These are phyloP conservation scores for Oithona nana DNA, from an alignment of 2,888 invertebrate genomes.

Conservation along the genomic window DNA sequence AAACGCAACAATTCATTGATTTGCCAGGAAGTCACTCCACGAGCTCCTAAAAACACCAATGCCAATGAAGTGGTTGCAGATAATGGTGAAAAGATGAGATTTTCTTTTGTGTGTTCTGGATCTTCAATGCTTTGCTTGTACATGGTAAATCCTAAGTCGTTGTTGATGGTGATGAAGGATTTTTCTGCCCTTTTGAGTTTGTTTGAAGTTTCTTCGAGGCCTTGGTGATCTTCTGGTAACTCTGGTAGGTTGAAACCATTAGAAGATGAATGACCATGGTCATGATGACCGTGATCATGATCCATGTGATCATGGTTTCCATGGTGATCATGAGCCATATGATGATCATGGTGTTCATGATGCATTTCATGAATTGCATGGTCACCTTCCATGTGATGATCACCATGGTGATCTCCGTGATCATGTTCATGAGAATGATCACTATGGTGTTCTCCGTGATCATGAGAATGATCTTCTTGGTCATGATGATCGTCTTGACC, in stretches of 20 bases:
- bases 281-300: neutral
- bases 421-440: neutral
- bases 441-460: neutral
- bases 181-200: conserved; percentile 50
- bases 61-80: conserved; percentile 32
- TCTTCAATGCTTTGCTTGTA: conserved; percentile 25
- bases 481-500: conserved; percentile 1
- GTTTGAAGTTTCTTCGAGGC: conserved; percentile 46
- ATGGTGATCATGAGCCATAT: neutral
- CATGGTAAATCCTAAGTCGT: conserved; percentile 62
- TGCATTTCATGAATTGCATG: neutral
- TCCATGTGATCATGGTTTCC: neutral
- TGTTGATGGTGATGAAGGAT: conserved; percentile 58
- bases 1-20: conserved; percentile 67
- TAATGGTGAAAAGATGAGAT: conserved; percentile 33
- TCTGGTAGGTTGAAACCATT: neutral
- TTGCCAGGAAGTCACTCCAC: conserved; percentile 51
- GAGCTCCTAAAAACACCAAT: conserved; percentile 33
- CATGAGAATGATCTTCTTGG: neutral
- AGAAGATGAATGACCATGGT: neutral
- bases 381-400: neutral
- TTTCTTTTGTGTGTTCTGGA: conserved; percentile 21
- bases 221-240: conserved; percentile 19
- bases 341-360: conserved; percentile 4
- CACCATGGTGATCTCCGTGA: neutral